A percentile compares a stretch with the other conserved stretches of the same genome.
Conservation (phyloP, 2,113 vertebrate species). For the Apteryx mantelli region DNA sequence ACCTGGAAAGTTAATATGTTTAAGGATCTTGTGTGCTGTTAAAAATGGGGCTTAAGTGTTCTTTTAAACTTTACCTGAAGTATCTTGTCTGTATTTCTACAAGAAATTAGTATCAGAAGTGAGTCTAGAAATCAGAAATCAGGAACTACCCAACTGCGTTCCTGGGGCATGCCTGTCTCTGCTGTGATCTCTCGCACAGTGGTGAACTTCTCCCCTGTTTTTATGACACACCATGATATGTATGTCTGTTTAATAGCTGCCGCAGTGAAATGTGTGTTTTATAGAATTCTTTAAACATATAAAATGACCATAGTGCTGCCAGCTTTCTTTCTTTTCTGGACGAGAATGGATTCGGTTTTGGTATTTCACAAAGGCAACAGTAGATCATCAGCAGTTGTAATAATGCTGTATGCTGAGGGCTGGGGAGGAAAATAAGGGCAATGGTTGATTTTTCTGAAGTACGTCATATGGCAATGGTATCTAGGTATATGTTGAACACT, state of each 20-base stretch:
- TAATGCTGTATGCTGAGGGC: background rate
- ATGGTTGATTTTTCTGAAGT: background rate
- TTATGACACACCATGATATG: background rate
- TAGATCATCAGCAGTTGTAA: background rate
- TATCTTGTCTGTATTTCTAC: background rate
- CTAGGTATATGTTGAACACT: background rate
- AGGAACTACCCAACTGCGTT: background rate
- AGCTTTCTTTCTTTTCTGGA: background rate
- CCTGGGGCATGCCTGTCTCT: background rate
- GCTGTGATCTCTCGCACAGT: background rate
- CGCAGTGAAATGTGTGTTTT: background rate
- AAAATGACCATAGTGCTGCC: background rate
- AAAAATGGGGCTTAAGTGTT: background rate
- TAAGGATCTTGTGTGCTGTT: background rate
- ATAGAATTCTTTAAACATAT: background rate
- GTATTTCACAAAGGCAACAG: background rate
- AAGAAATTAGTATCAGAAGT: background rate
- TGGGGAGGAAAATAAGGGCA: background rate
- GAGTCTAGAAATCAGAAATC: background rate
- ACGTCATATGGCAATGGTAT: accelerated
- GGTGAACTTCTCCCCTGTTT: background rate
- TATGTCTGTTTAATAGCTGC: background rate
- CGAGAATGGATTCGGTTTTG: background rate
- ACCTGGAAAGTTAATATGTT: background rate
- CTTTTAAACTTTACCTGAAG: background rate